These are phyloP conservation scores for Kryptolebias ocellatus DNA, from an alignment of 2,797 vertebrate genomes.

Conservation along the genomic window DNA sequence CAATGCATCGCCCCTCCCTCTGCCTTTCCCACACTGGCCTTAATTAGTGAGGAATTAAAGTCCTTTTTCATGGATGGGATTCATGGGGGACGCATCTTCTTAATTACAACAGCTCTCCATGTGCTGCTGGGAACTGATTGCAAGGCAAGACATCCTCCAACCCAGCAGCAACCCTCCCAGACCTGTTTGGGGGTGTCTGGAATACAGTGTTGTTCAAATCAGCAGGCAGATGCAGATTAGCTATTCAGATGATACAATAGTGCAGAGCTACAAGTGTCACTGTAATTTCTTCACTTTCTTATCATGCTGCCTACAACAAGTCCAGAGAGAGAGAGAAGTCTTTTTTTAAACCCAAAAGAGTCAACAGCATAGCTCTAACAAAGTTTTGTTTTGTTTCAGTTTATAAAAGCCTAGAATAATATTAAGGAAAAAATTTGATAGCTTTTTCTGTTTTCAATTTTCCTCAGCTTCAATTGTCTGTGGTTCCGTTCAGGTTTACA, in stretches of 20 bases:
- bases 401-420: background rate
- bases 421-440: background rate
- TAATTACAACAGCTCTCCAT: conserved; percentile 76
- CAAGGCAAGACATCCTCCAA: conserved; percentile 58
- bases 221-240: conserved; percentile 74
- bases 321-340: conserved; percentile 37
- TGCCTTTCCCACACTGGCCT: conserved; percentile 66
- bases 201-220: conserved; percentile 61
- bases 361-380: conserved; percentile 45
- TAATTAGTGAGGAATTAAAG: conserved; percentile 83
- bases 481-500: conserved; percentile 1
- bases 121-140: conserved; percentile 79
- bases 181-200: conserved; percentile 50
- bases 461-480: background rate
- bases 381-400: conserved; percentile 44
- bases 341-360: conserved; percentile 23
- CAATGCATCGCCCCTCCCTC: conserved; percentile 43
- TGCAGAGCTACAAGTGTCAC: conserved; percentile 57
- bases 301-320: conserved; percentile 55
- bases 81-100: conserved; percentile 68
- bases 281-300: conserved; percentile 47
- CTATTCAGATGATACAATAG: conserved; percentile 67
- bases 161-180: conserved; percentile 35
- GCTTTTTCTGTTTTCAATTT: background rate
- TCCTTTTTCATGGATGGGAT: conserved; percentile 71